Conservation (phyloP, 1,140 invertebrate genomes). For the Bombus polaris region DNA sequence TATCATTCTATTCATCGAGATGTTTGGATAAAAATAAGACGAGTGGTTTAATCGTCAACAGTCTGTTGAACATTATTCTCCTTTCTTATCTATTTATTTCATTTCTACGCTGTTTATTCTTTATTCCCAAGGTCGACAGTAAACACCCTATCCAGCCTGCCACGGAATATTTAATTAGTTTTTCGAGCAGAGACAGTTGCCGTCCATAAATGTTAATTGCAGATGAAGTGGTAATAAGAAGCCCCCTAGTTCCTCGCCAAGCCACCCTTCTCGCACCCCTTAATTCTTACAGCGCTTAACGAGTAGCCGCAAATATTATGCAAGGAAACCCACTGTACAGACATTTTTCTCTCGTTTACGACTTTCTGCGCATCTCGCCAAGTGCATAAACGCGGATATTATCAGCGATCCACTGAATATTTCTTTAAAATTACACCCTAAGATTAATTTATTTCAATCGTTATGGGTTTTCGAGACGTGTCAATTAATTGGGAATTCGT, state of each 20-base stretch:
- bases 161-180: slow-evolving; percentile 83
- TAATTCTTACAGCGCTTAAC: slow-evolving; percentile 75
- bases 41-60: slow-evolving; percentile 3
- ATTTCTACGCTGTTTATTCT: slow-evolving; percentile 55
- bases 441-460: too few relatives aligned
- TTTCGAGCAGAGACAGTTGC: slow-evolving; percentile 75
- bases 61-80: neutral
- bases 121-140: slow-evolving; percentile 43
- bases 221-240: slow-evolving; percentile 83
- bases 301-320: slow-evolving; percentile 70
- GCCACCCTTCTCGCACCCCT: slow-evolving; percentile 59
- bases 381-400: neutral
- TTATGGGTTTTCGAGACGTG: too few relatives aligned
- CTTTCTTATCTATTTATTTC: slow-evolving; percentile 56
- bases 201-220: slow-evolving; percentile 83
- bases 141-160: slow-evolving; percentile 38
- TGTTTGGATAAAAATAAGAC: neutral
- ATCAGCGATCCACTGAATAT: too few relatives aligned
- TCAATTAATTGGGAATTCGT: too few relatives aligned
- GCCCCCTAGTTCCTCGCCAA: slow-evolving; percentile 30
- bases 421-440: too few relatives aligned
- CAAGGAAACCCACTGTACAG: slow-evolving; percentile 70
- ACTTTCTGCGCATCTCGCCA: slow-evolving; percentile 46
- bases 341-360: slow-evolving; percentile 72
- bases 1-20: neutral